Base-by-base conservation (phyloP, 2,113 vertebrate species). In the Corydoras sp. region DNA sequence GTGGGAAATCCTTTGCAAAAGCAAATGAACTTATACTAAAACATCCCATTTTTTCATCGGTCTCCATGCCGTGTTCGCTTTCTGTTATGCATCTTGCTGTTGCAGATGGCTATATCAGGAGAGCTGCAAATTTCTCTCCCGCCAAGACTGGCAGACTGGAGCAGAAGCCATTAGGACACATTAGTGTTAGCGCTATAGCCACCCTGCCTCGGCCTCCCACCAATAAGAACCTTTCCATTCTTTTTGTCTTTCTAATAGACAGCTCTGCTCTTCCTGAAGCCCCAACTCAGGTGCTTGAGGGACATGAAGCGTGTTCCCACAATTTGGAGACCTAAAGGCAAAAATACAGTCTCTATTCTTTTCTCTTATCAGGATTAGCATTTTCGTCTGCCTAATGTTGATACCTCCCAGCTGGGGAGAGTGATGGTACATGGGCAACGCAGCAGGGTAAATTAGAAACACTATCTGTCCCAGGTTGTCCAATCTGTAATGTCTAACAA, bases 131-230 rank as follows among this genome's bases (percentile, higher is more conserved):
- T 15, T 56, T n/a, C 6, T 56, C 50, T 65, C 49, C 31, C 31
- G 32, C 58, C 10, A 30, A 71, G 58, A 7, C 54, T 56, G 65
- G 65, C 73, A 71, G 77, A 30, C 54, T 68, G 67, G 54, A 18
- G 30, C 55, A 68, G 67, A 68, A 73, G 48, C 77, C 65, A 79
- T 79, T 75, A 79, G 73, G 60, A 54, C 55, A 65, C 69, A 62
- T 72, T 79, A 76, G 62, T 56, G 65, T 59, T 56, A 18, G 49
- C 4, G 69, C 58, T 56, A 51, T 69, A 70, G 70, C 48, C 67
- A 51, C 60, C 35, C 71, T 10, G 60, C 71, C 71, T 69, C 69
- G 59, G 73, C 71, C 62, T 66, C n/a, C 11, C 13, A 32, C 69
- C 32, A 65, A 79, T 79, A 75, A 79, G 55, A 61, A 50, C 24